Evolutionary conservation across 2,888 invertebrate species (phyloP).

Genomic region (Tetramorium bicarinatum): DNA sequence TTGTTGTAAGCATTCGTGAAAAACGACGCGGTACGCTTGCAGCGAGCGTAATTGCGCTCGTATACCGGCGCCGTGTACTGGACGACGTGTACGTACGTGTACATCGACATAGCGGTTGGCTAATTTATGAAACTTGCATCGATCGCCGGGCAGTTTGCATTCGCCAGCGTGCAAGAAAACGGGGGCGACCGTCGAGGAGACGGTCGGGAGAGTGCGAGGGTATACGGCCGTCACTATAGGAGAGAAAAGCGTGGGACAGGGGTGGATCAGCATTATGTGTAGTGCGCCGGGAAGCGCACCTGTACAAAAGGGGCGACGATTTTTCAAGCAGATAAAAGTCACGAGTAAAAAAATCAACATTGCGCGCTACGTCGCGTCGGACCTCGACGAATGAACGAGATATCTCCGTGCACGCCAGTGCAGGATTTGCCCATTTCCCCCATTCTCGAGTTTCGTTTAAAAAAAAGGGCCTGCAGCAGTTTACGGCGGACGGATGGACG

Average conservation of each 20-base stretch:
- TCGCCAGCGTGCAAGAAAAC: slow-evolving; percentile 62
- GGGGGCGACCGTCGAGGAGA: slow-evolving; percentile 15
- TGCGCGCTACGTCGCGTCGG: slow-evolving; percentile 44
- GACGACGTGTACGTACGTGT: slow-evolving; percentile 37
- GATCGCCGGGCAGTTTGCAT: slow-evolving; percentile 66
- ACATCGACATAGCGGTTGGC: slow-evolving; percentile 53
- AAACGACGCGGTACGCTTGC: slow-evolving; percentile 43
- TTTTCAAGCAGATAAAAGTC: slow-evolving; percentile 74
- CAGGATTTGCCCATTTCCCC: slow-evolving; percentile 72
- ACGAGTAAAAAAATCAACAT: slow-evolving; percentile 75
- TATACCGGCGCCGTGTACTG: slow-evolving; percentile 13
- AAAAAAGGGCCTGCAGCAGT: slow-evolving; percentile 40
- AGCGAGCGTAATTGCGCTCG: slow-evolving; percentile 49
- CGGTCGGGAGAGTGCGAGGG: slow-evolving; percentile 22
- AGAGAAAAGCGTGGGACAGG: slow-evolving; percentile 27
- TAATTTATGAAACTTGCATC: slow-evolving; percentile 75
- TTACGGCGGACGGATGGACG: slow-evolving; percentile 26
- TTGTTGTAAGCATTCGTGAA: slow-evolving; percentile 45
- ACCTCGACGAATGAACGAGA: slow-evolving; percentile 66
- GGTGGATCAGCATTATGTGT: slow-evolving; percentile 50
- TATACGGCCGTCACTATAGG: neutral
- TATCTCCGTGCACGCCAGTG: slow-evolving; percentile 61
- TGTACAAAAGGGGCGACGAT: slow-evolving; percentile 70
- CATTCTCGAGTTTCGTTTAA: slow-evolving; percentile 48
- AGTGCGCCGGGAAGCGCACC: slow-evolving; percentile 60